Base-by-base conservation (phyloP, 2,113 vertebrate species). In the Dasyprocta punctata region DNA sequence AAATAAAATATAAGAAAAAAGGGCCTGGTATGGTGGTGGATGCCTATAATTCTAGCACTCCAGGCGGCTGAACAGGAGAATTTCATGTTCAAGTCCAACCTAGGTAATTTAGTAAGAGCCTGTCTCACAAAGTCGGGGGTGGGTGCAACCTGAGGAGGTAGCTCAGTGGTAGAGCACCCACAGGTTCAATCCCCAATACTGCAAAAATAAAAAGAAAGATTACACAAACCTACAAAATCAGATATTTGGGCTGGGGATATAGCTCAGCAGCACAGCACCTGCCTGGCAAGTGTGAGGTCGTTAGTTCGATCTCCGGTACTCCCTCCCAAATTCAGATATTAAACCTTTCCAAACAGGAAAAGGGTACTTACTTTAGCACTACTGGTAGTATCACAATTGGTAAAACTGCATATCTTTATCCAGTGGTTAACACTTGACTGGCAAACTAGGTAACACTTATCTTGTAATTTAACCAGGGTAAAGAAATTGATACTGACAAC, bases 371-470 rank as follows among this genome's bases (percentile, higher is more conserved):
- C 2, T 73, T 10, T 7, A 67, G 30, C 54, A 58, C 41, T 67
- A 22, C 14, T 78, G 33, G 16, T 36, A 19, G 13, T 20, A 93
- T 87, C 60, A 96, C 91, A 80, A 56, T 19, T 90, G 36, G 58
- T 77, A 78, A 94, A 90, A 58, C 2, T 36, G 11, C 73, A 56
- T 82, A n/a, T 24, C 71, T 69, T 95, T 84, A 80, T 5, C 60
- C 90, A 89, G 44, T 87, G 60, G 33, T 86, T 96, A 96, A 95
- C 41, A 94, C 73, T 88, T 89, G 95, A 65, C 44, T 7, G 65
- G n/a, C 54, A 83, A 83, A 91, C 71, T 52, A 89, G 41, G 73
- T 58, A 92, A 93, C 60, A 84, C 58, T 77, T 96, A 89, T 52
- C 36, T 84, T 88, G 28, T 58, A 86, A n/a, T 65, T 94, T 73